Base-by-base conservation (phyloP, 2,797 vertebrate genomes). In the Rhyacichthys aspro region DNA sequence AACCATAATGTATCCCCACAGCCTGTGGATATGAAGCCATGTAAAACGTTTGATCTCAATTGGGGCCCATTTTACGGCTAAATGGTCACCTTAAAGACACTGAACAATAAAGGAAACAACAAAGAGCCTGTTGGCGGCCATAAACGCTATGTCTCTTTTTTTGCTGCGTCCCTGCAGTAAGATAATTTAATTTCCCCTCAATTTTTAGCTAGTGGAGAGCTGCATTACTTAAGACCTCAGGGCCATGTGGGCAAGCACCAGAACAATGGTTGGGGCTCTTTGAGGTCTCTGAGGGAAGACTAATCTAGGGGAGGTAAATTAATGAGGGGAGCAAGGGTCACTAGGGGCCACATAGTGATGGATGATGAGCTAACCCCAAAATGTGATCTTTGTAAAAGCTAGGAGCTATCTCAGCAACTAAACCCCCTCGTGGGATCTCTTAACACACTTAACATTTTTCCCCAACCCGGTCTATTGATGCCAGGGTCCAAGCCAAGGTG, bases 241-340 rank as follows among this genome's bases (percentile, higher is more conserved):
- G 67, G 75, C 71, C 36, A 12, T 64, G 67, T 67, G 72, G 69
- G 56, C 72, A 58, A 69, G 43, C 60, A 76, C 33, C 59, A 76
- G 74, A 88, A 85, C 84, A 80, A 87, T 87, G 67, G 86, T 44
- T 39, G 53, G 67, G 62, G 60, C 57, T 79, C 57, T 84, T 67
- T 83, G 71, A 65, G 72, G 76, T 88, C 86, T 84, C 88, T 2
- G 41, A 74, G 76, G 88, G 77, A 83, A 23, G 64, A 73, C 81
- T 86, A 80, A 89, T 90, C 83, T 83, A 74, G 43, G 70, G 71
- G 80, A 90, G 81, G 78, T 71, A 82, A 86, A 90, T 89, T 88
- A 90, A 91, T 88, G 86, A 88, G 81, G 79, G 89, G 82, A 80
- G 71, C 60, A 34, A 52, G 63, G 79, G 82, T 86, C 50, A 17